Base-by-base conservation (phyloP, 2,797 vertebrate species). In the Agapornis canus region DNA sequence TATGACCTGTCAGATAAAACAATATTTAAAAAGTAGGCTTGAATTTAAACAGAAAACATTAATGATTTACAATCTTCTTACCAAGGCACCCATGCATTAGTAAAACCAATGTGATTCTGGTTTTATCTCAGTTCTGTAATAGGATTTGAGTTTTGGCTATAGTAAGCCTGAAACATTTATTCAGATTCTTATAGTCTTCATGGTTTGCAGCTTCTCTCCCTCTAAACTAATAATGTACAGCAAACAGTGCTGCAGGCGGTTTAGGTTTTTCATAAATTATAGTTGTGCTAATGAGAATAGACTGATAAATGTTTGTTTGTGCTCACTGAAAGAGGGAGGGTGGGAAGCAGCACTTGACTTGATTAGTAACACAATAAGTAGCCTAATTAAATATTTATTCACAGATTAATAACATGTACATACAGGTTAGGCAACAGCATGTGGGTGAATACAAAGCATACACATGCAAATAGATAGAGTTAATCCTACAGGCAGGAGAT, bases 331-430 rank as follows among this genome's bases (percentile, higher is more conserved):
- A 93, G 95, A 96, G 91, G 94, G 93, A 97, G 94, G 93, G 94
- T 96, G 96, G 95, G 94, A 97, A 97, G 89, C 95, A 95, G 95
- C 95, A 96, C 94, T 95, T 96, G 94, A 96, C 93, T 96, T 97
- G 97, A 97, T 97, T 97, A 97, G 95, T 95, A 97, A 97, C 93
- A 95, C 94, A 97, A 96, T 97, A 96, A 96, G 86, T 92, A 94
- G 94, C 95, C 96, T 97, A 97, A 97, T 97, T 97, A 97, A 97
- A 97, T 97, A 97, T 97, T 97, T 97, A 97, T 97, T 96, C 96
- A 96, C 82, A 95, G 96, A 95, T 96, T 95, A 96, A 92, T 96
- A 97, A 97, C 97, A 77, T 97, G 97, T 96, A 96, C 89, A 79
- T 96, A 96, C 97, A 97, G 94, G 97, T 97, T 96, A 82, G 95